Percentiles rank a stretch among this genome's conserved stretches.
These are phyloP conservation scores for Mormyrops boulengeri DNA, from an alignment of 2,797 vertebrate genomes.

Conservation along the genomic window DNA sequence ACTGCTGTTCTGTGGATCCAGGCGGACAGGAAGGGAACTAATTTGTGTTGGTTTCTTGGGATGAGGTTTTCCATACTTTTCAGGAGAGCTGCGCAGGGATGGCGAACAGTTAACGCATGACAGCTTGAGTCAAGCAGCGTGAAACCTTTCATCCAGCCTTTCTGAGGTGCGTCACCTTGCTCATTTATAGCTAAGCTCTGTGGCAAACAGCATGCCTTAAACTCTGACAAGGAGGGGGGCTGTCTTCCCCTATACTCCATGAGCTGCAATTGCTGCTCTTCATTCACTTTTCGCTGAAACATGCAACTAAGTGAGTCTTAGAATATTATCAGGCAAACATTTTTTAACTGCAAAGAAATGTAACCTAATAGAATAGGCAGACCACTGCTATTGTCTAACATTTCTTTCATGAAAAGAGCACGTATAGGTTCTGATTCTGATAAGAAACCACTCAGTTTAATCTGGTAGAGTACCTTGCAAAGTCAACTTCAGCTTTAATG, in stretches of 20 bases:
- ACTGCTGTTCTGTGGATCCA: background rate
- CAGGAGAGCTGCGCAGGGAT: background rate
- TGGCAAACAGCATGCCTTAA: background rate
- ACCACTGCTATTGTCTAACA: background rate
- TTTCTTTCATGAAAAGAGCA: background rate
- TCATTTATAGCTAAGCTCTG: background rate
- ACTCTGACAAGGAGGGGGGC: background rate
- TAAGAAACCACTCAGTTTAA: conserved; percentile 7
- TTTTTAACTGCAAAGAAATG: background rate
- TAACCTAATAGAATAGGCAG: background rate
- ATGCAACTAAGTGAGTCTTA: background rate
- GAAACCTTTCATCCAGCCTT: background rate
- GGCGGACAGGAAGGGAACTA: background rate
- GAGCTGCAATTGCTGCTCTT: background rate
- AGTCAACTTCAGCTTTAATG: conserved; percentile 57
- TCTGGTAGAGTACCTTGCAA: conserved; percentile 69
- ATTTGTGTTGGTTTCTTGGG: background rate
- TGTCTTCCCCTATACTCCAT: background rate
- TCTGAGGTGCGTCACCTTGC: background rate
- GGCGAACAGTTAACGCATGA: background rate
- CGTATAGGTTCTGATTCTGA: background rate
- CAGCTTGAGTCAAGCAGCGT: background rate
- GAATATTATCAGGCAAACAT: background rate
- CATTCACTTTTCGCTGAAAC: background rate
- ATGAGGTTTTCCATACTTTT: background rate